Base-by-base conservation (phyloP, 2,888 invertebrate species). In the Lacanobia wlatinum region DNA sequence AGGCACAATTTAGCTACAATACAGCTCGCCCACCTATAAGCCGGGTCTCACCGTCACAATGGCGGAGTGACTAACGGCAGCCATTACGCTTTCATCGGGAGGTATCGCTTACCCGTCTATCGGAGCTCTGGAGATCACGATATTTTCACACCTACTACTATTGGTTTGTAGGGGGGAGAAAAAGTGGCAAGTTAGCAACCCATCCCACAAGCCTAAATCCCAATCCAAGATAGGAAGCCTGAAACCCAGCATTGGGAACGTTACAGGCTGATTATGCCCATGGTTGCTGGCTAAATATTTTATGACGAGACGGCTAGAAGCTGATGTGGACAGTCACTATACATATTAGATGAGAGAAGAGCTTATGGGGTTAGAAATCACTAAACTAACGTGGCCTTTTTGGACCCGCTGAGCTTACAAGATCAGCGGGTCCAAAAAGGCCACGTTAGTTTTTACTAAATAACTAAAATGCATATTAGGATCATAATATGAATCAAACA, bases 1-100 rank as follows among this genome's bases (percentile, higher is more conserved):
- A 73, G 68, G 65, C 48, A 56, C 76, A 76, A 75, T 84, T 79
- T 71, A 75, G 70, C 58, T 23, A 67, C 78, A 81, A 83, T 74
- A 73, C 74, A 64, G 18, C 73, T 73, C 70, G 23, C 63, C 73
- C 71, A 72, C 70, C 64, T 70, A 70, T 70, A 74, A 78, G 72
- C 73, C 63, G 66, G 46, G 77, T 70, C 77, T 75, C 69, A 66
- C 23, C 73, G 70, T 81, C 75, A 90, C 87, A 87, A 88, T 86
- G 83, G 85, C 83, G 78, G 71, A 66, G 86, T 88, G 89, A 89
- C 84, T 88, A 87, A 90, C 89, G 88, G 88, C 72, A 53, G 64
- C 88, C 89, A 91, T 92, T 90, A 91, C 84, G 76, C 85, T 86
- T 87, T 87, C 88, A 88, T 85, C 85, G 82, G 80, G 80, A 87